Conservation (phyloP, 2,797 vertebrate genomes). For the Lycodopsis pacificus region DNA sequence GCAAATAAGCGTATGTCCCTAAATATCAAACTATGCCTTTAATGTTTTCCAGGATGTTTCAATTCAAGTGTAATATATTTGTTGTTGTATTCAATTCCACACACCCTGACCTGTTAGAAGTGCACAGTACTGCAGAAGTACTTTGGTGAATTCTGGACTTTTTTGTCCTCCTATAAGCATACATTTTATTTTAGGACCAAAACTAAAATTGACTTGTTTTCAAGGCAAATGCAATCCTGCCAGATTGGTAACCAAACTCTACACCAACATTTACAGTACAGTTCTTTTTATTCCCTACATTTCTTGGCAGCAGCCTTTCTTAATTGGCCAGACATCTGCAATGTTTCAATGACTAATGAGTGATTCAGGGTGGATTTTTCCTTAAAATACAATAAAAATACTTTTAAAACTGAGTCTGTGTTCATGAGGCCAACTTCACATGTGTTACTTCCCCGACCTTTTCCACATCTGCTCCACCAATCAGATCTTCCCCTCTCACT, state of each 20-base stretch:
- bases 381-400: conserved; percentile 48
- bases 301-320: not conserved
- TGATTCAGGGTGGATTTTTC: conserved; percentile 43
- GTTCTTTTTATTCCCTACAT: not conserved
- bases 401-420: conserved; percentile 56
- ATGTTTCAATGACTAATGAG: not conserved
- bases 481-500: conserved; percentile 66
- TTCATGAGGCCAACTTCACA: conserved; percentile 58
- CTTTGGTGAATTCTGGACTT: not conserved
- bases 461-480: conserved; percentile 69
- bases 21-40: conserved; percentile 5
- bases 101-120: not conserved
- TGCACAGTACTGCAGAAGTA: not conserved
- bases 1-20: not conserved
- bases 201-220: not conserved
- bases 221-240: not conserved
- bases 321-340: not conserved
- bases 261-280: not conserved
- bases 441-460: conserved; percentile 57
- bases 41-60: not conserved
- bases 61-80: not conserved
- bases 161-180: not conserved
- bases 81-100: not conserved
- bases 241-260: not conserved
- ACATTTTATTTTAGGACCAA: not conserved